A percentile compares a stretch with the other conserved stretches of the same genome.
phyloP scores from a whole-genome alignment of 2,797 vertebrate species.

The Muscicapa comitata region DNA sequence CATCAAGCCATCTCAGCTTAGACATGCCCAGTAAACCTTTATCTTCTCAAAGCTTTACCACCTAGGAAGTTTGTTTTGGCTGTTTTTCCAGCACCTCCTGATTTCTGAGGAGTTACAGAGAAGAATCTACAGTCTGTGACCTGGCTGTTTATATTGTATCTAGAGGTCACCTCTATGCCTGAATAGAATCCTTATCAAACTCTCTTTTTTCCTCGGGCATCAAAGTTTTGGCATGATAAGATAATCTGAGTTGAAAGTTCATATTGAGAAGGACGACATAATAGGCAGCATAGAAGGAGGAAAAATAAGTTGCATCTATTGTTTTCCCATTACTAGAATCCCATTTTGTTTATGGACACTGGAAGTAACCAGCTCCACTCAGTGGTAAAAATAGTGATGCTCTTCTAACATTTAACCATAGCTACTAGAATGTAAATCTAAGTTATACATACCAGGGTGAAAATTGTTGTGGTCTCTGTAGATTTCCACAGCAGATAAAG shows the following conservation, averaged over 20 bases:
- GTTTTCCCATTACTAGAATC: neutral
- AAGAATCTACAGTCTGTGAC: neutral
- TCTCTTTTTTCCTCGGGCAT: neutral
- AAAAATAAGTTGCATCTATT: neutral
- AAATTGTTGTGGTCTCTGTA: neutral
- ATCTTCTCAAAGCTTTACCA: neutral
- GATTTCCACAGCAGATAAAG: neutral
- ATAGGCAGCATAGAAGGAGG: neutral
- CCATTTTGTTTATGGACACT: neutral
- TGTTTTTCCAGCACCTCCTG: neutral
- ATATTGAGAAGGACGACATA: neutral
- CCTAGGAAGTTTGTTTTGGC: neutral
- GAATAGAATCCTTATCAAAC: neutral
- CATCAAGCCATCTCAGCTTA: neutral
- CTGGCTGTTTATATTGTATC: neutral
- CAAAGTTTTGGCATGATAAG: neutral
- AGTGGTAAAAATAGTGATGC: neutral
- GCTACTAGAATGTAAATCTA: neutral
- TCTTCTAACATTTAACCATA: neutral
- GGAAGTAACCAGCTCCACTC: conserved; percentile 22
- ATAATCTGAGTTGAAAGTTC: neutral
- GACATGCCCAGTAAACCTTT: conserved; percentile 31
- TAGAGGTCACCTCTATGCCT: conserved; percentile 20
- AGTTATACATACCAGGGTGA: neutral
- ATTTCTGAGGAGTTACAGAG: neutral